Conservation (phyloP, 2,888 invertebrate species). For the Spisula subtruncata region DNA sequence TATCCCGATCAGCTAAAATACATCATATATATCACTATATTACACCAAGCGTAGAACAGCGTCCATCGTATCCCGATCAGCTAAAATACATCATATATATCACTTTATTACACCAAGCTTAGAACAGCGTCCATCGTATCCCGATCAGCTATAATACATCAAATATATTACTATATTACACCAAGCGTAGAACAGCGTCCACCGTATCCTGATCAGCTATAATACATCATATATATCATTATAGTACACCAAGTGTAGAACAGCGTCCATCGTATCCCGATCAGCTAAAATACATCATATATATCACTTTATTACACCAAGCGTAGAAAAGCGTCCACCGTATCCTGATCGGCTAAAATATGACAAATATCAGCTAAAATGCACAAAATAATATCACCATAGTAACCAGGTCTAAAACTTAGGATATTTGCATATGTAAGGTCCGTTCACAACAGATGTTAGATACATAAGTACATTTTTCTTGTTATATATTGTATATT, state of each 20-base stretch:
- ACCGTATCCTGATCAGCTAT: constrained; percentile 66
- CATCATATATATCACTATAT: constrained; percentile 2
- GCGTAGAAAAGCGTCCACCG: too few species aligned
- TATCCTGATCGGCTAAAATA: too few species aligned
- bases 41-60: constrained; percentile 79
- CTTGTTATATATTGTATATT: too few species aligned
- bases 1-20: constrained; percentile 59
- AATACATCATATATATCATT: neutral
- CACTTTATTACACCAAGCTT: constrained; percentile 30
- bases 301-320: too few species aligned
- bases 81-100: constrained; percentile 35
- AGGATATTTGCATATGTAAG: too few species aligned
- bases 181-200: constrained; percentile 74
- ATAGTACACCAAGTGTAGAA: constrained; percentile 63
- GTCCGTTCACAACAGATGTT: too few species aligned
- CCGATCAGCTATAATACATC: constrained; percentile 48
- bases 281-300: constrained; percentile 46
- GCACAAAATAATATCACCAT: too few species aligned
- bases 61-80: constrained; percentile 69
- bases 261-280: constrained; percentile 72
- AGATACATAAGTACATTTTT: too few species aligned
- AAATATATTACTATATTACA: too few species aligned
- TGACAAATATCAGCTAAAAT: too few species aligned
- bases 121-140: constrained; percentile 76
- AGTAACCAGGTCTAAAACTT: too few species aligned